phyloP scores from a whole-genome alignment of 2,797 vertebrate genomes.

The Eulemur coronatus region DNA sequence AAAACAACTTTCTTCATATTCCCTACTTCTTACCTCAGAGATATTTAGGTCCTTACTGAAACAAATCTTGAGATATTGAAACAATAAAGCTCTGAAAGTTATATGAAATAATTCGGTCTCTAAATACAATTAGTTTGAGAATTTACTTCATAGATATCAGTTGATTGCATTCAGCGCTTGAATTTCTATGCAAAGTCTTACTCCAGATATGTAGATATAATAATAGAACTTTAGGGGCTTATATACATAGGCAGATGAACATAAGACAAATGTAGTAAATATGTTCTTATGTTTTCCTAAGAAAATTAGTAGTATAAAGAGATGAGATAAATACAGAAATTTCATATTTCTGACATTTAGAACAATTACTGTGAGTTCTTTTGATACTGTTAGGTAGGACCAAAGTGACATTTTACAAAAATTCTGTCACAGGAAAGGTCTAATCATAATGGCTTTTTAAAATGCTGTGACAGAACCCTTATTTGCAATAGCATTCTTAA shows the following conservation, averaged over 20 bases:
- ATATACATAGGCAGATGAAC: background rate
- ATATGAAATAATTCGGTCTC: background rate
- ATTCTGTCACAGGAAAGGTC: background rate
- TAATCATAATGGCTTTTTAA: background rate
- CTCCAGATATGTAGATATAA: background rate
- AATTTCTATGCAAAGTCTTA: background rate
- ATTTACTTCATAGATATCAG: background rate
- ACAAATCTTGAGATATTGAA: background rate
- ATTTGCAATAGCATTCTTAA: conserved; percentile 27
- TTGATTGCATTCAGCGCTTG: background rate
- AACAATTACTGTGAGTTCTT: conserved; percentile 20
- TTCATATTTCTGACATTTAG: background rate
- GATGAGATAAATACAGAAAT: background rate
- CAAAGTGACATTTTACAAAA: conserved; percentile 53
- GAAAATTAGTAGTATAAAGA: conserved; percentile 8
- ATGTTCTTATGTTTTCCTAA: background rate
- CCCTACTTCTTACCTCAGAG: background rate
- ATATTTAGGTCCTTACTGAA: background rate
- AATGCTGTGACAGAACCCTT: background rate
- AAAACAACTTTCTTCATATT: background rate
- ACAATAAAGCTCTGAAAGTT: background rate
- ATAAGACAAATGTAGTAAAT: background rate
- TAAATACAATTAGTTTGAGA: background rate
- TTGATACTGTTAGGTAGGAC: background rate
- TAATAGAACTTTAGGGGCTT: background rate